Conservation (phyloP, 1,140 invertebrate genomes). For the Aphidius ervi region DNA sequence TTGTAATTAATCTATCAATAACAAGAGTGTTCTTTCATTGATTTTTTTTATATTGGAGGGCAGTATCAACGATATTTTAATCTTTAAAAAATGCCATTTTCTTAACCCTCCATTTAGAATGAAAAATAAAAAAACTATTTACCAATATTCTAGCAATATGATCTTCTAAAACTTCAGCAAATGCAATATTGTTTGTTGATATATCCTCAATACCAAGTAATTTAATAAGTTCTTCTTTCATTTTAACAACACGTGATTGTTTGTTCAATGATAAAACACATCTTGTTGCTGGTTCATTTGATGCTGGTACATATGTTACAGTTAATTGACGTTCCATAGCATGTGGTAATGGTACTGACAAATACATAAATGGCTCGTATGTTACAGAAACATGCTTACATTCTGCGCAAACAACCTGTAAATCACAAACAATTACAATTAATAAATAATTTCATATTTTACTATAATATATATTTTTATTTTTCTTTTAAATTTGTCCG, state of each 20-base stretch:
- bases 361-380: slow-evolving; percentile 73
- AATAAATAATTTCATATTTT: slow-evolving; percentile 8
- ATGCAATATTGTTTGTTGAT: slow-evolving; percentile 51
- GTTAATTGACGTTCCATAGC: slow-evolving; percentile 65
- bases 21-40: slow-evolving; percentile 48
- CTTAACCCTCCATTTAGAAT: slow-evolving; percentile 40
- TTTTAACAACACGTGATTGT: slow-evolving; percentile 57
- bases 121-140: slow-evolving; percentile 26
- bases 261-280: slow-evolving; percentile 63
- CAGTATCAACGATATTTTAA: slow-evolving; percentile 45
- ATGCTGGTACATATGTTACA: slow-evolving; percentile 59
- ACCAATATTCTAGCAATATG: slow-evolving; percentile 64
- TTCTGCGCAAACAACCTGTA: slow-evolving; percentile 64
- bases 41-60: slow-evolving; percentile 42
- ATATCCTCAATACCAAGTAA: slow-evolving; percentile 43
- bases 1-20: slow-evolving; percentile 40
- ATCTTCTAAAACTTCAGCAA: slow-evolving; percentile 64
- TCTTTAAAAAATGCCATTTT: slow-evolving; percentile 38
- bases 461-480: neutral
- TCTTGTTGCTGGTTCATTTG: slow-evolving; percentile 48
- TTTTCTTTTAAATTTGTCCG: slow-evolving; percentile 20
- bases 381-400: slow-evolving; percentile 68
- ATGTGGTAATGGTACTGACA: slow-evolving; percentile 66
- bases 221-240: slow-evolving; percentile 58
- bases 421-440: slow-evolving; percentile 26